Base-by-base conservation (phyloP, 1,140 invertebrate genomes). In the Drosophila asahinai region DNA sequence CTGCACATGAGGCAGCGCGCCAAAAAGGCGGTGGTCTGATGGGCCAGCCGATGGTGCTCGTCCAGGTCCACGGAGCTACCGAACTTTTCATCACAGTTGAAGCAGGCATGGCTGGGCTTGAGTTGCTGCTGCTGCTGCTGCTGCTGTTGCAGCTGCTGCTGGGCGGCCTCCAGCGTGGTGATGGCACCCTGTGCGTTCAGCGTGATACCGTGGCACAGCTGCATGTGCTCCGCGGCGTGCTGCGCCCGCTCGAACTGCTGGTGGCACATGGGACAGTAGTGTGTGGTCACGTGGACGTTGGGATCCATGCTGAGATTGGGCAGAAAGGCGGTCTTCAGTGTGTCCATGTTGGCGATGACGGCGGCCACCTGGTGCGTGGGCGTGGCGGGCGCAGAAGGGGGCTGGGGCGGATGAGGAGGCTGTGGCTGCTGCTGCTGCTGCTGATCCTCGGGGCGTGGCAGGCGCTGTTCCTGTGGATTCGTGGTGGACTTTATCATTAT, bases 241-340 rank as follows among this genome's bases (percentile, higher is more conserved):
- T 92, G 91, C 17, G 77, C 71, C 25, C 89, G 66, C 33, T 91
- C 83, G 54, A 92, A 92, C 55, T 91, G 86, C 76, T 92, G 91
- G 47, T 90, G 89, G 71, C 91, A 92, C 79, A 92, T 83, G 60
- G 91, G 89, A 51, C 91, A 92, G 55, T 86, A 92, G 72, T 86
- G 86, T 47, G 91, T 5, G 67, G 63, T 70, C 15, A 89, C 71
- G 36, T 74, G 70, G 8, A 91, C 81, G 59, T 84, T 86, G 36
- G 89, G 82, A 59, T 92, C 91, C 86, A 92, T 92, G 77, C 91
- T 91, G 58, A 92, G 83, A 78, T 92, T 92, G 49, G 91, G 91
- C 64, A 92, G 77, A 82, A 92, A 92, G 38, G 91, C 76, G 77
- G 91, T 91, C 77, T 92, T 92, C 33, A 92, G 75, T 59, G 91